These are phyloP conservation scores for Illadopsis cleaveri DNA, from an alignment of 2,113 vertebrate genomes.

Conservation along the genomic window DNA sequence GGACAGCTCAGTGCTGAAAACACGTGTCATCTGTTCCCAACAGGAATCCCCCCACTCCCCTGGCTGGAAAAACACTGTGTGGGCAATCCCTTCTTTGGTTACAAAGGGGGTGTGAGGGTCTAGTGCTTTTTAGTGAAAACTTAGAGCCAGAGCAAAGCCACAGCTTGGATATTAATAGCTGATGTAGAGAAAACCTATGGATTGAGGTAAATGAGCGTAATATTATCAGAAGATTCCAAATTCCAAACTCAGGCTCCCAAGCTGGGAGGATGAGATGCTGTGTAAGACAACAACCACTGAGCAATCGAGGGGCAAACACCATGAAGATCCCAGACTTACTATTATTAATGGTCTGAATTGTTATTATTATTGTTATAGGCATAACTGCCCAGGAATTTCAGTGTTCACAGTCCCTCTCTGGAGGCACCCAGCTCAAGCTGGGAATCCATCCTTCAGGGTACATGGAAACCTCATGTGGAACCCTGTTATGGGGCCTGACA, in stretches of 20 bases:
- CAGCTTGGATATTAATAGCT: not conserved
- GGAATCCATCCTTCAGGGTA: not conserved
- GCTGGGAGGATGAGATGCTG: not conserved
- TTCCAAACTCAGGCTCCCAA: not conserved
- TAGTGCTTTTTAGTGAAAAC: not conserved
- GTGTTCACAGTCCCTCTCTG: not conserved
- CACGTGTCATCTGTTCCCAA: fast-evolving
- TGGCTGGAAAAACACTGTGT: fast-evolving
- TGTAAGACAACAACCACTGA: fast-evolving
- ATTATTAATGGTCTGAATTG: not conserved
- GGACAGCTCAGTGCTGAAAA: not conserved
- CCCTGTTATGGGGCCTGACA: too few species aligned
- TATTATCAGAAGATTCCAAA: not conserved
- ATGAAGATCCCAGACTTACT: not conserved
- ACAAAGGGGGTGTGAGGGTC: fast-evolving
- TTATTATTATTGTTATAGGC: too few species aligned
- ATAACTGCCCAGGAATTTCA: not conserved
- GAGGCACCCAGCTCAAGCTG: not conserved
- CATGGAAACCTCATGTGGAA: fast-evolving
- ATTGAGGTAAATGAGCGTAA: not conserved
- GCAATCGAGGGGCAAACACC: not conserved
- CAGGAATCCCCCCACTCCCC: fast-evolving
- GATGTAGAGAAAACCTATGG: not conserved
- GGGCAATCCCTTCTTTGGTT: not conserved
- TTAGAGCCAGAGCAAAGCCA: not conserved